Evolutionary conservation across 2,888 invertebrate species (phyloP).

Genomic region (Priocnemis perturbator): DNA sequence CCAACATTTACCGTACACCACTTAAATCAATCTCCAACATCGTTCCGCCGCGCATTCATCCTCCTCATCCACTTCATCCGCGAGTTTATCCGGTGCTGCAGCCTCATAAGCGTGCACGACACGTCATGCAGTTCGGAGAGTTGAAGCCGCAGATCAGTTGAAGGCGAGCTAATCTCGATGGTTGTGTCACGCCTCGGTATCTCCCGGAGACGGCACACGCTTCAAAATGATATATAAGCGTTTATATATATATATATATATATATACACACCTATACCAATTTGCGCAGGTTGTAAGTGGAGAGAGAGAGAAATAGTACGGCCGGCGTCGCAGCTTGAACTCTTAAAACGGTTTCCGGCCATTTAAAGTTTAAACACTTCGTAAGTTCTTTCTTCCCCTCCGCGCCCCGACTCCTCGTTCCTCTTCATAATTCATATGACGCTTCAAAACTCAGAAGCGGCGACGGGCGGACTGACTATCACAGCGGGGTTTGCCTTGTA

Average conservation of each 20-base stretch:
- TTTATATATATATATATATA: too few relatives aligned
- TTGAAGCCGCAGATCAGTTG: too few relatives aligned
- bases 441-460: constrained; percentile 41
- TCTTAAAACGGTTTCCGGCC: constrained; percentile 60
- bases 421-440: constrained; percentile 55
- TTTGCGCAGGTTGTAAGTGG: too few relatives aligned
- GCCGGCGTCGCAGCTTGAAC: constrained; percentile 47
- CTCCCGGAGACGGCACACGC: background rate
- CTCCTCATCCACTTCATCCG: too few relatives aligned
- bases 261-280: too few relatives aligned
- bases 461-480: too few relatives aligned
- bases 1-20: too few relatives aligned
- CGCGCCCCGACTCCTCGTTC: constrained; percentile 32
- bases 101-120: too few relatives aligned
- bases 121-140: too few relatives aligned
- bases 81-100: too few relatives aligned
- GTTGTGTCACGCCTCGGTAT: background rate
- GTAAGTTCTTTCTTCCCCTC: constrained; percentile 53
- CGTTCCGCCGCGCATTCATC: too few relatives aligned
- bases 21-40: background rate
- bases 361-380: constrained; percentile 60
- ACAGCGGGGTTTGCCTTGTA: background rate
- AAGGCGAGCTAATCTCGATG: background rate
- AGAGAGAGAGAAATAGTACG: background rate
- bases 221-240: background rate